phyloP scores from a whole-genome alignment of 2,113 vertebrate genomes.

The Psilopsiagon aymara region DNA sequence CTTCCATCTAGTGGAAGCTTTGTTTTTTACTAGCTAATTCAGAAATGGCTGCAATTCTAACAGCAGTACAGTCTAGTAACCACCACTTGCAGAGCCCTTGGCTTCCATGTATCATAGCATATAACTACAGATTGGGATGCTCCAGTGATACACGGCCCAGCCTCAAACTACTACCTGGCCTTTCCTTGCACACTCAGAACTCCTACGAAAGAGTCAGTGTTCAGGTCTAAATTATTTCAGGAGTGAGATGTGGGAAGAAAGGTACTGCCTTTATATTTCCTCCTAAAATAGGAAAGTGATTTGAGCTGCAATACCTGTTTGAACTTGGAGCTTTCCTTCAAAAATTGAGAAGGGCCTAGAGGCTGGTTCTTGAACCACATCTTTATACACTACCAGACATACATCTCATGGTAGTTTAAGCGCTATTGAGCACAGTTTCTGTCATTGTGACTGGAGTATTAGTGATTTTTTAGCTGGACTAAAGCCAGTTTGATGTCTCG shows the following conservation, averaged over 20 bases:
- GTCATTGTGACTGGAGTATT: not conserved
- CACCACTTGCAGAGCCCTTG: not conserved
- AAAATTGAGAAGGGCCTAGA: not conserved
- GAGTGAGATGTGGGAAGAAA: not conserved
- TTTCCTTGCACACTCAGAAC: not conserved
- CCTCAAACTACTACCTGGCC: not conserved
- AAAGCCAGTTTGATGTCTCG: not conserved
- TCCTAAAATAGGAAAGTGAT: not conserved
- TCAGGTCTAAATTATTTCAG: not conserved
- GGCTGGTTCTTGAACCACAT: not conserved
- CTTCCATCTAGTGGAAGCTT: not conserved
- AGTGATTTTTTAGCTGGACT: not conserved
- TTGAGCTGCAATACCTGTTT: not conserved
- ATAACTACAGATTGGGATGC: not conserved
- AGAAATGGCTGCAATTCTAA: not conserved
- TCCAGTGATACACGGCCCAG: accelerated
- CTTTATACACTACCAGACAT: not conserved
- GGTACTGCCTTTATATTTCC: not conserved
- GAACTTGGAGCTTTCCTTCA: not conserved
- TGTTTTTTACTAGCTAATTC: not conserved
- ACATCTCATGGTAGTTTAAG: not conserved
- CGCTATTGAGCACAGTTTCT: not conserved
- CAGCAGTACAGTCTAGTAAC: not conserved
- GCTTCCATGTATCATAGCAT: not conserved
- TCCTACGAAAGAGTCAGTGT: not conserved